A percentile compares a stretch with the other conserved stretches of the same genome.
Evolutionary conservation across 2,888 invertebrate species (phyloP).

Genomic region (Helobdella robusta): DNA sequence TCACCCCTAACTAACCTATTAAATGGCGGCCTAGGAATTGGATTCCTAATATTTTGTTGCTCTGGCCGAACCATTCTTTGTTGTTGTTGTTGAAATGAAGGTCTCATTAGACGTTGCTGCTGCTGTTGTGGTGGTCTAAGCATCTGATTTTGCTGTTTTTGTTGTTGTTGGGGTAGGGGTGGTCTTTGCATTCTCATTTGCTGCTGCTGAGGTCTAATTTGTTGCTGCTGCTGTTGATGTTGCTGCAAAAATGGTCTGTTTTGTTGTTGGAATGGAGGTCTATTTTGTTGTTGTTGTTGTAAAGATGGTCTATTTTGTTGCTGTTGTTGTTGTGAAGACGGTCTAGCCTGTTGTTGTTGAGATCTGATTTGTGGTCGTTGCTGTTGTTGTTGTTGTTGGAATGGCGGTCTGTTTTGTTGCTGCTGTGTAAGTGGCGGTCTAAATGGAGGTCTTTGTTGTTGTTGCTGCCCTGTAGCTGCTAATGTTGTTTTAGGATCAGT

Average conservation of each 20-base stretch:
- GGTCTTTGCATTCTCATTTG: background rate
- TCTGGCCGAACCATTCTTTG: too few species aligned
- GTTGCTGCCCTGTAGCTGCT: background rate
- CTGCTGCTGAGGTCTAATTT: background rate
- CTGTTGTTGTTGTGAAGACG: background rate
- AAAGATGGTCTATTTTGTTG: background rate
- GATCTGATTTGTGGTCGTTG: background rate
- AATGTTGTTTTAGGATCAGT: background rate
- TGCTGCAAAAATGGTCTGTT: background rate
- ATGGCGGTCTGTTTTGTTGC: background rate
- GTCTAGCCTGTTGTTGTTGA: background rate
- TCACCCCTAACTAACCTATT: too few species aligned
- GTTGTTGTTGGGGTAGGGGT: background rate
- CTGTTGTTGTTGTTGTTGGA: background rate
- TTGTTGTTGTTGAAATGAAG: background rate
- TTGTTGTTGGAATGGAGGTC: background rate
- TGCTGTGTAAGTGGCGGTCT: background rate
- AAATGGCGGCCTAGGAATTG: too few species aligned
- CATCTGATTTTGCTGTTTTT: background rate
- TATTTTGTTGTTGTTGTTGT: background rate
- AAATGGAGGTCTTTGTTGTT: background rate
- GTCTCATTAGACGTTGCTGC: constrained; percentile 1
- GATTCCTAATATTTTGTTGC: too few species aligned
- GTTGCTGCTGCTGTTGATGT: background rate
- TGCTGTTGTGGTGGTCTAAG: background rate